These are phyloP conservation scores for Tetrao urogallus DNA, from an alignment of 2,113 vertebrate species.

Conservation along the genomic window DNA sequence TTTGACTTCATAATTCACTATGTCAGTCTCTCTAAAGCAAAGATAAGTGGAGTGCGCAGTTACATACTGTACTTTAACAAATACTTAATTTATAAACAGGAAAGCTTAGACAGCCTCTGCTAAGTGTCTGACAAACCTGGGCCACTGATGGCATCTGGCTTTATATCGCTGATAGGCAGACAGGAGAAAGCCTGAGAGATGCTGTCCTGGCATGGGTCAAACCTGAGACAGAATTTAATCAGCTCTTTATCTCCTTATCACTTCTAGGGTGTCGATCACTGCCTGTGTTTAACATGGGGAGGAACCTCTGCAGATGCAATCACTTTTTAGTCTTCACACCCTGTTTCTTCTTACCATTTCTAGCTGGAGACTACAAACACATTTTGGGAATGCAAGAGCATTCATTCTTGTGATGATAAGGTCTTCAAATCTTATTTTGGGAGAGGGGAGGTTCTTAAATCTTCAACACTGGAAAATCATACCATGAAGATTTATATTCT, in stretches of 20 bases:
- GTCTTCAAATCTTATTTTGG: not conserved
- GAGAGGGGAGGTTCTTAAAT: not conserved
- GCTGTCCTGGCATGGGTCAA: slow-evolving; percentile 79
- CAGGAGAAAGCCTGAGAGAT: slow-evolving; percentile 52
- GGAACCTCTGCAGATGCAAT: slow-evolving; percentile 66
- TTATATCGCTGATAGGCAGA: slow-evolving; percentile 76
- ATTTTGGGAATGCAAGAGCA: slow-evolving; percentile 1
- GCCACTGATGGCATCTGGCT: slow-evolving; percentile 77
- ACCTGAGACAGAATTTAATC: slow-evolving; percentile 85
- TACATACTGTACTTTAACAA: slow-evolving; percentile 46
- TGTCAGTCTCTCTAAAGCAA: slow-evolving; percentile 62
- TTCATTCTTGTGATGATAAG: not conserved
- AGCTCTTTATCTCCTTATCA: slow-evolving; percentile 85
- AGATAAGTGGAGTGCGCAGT: slow-evolving; percentile 64
- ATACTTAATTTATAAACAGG: slow-evolving; percentile 62
- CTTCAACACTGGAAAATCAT: not conserved
- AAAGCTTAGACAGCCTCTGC: slow-evolving; percentile 60
- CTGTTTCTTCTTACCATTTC: slow-evolving; percentile 75
- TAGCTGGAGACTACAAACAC: slow-evolving; percentile 62
- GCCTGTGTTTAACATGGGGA: slow-evolving; percentile 79
- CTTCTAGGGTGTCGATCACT: slow-evolving; percentile 78
- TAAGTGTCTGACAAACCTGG: slow-evolving; percentile 70
- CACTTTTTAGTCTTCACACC: not conserved
- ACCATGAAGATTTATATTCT: not conserved
- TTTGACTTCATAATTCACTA: slow-evolving; percentile 69